These are phyloP conservation scores for Gephyroberyx darwinii DNA, from an alignment of 2,797 vertebrate genomes.

Conservation along the genomic window DNA sequence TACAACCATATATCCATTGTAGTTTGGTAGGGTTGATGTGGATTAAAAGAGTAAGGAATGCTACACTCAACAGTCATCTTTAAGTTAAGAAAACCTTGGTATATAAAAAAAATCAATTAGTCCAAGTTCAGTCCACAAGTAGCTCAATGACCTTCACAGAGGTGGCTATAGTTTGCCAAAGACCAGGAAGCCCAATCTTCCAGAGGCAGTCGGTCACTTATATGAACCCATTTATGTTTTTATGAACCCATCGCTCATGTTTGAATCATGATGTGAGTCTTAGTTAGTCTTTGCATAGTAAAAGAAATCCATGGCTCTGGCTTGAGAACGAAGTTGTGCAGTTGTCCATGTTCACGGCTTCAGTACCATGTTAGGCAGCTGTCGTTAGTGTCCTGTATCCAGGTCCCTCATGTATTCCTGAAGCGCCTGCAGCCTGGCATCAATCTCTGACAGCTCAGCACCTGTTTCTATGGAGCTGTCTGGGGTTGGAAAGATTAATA, in stretches of 20 bases:
- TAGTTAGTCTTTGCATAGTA: conserved; percentile 1
- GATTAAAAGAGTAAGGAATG: conserved; percentile 7
- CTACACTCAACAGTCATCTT: conserved; percentile 18
- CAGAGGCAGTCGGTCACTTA: conserved; percentile 6
- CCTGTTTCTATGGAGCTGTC: conserved; percentile 83
- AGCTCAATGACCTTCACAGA: conserved; percentile 54
- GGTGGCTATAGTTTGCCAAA: conserved; percentile 49
- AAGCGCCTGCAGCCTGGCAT: conserved; percentile 89
- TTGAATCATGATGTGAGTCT: conserved; percentile 14
- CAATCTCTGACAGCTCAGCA: conserved; percentile 89
- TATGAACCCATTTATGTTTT: not conserved
- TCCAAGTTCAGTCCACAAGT: conserved; percentile 15
- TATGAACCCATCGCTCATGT: not conserved
- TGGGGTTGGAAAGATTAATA: conserved; percentile 48
- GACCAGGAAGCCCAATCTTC: conserved; percentile 11
- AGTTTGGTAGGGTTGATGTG: conserved; percentile 7
- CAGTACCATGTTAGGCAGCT: not conserved
- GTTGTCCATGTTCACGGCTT: not conserved
- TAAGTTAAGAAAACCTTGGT: conserved; percentile 54
- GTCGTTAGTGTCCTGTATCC: conserved; percentile 82
- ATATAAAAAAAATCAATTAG: conserved; percentile 33
- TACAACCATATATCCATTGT: not conserved
- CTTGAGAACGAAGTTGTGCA: not conserved
- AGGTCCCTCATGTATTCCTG: conserved; percentile 93
- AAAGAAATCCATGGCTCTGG: not conserved